Evolutionary conservation across 2,113 vertebrate species (phyloP).

Genomic region (Danio rerio): GRCz12tu NC_133198.1:23505501-23506000

Average conservation of each 20-base stretch:
- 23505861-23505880: constrained; percentile 40
- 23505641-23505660: constrained; percentile 43
- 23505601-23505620: constrained; percentile 49
- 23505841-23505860: constrained; percentile 29
- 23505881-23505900: not conserved
- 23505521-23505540: constrained; percentile 10
- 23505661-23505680: constrained; percentile 48
- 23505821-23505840: constrained; percentile 39
- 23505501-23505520: constrained; percentile 21
- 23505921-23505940: constrained; percentile 19
- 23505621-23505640: constrained; percentile 49
- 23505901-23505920: constrained; percentile 33
- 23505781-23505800: constrained; percentile 15
- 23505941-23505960: constrained; percentile 23
- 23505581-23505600: constrained; percentile 55
- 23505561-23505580: constrained; percentile 41
- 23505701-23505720: constrained; percentile 43
- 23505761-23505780: not conserved
- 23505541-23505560: constrained; percentile 53
- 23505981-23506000: constrained; percentile 20
- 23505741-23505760: constrained; percentile 26
- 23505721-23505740: constrained; percentile 27
- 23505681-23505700: constrained; percentile 45
- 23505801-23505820: constrained; percentile 24
- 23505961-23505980: constrained; percentile 4